Evolutionary conservation across 2,888 invertebrate species (phyloP).

Genomic region (Macrophya alboannulata): DNA sequence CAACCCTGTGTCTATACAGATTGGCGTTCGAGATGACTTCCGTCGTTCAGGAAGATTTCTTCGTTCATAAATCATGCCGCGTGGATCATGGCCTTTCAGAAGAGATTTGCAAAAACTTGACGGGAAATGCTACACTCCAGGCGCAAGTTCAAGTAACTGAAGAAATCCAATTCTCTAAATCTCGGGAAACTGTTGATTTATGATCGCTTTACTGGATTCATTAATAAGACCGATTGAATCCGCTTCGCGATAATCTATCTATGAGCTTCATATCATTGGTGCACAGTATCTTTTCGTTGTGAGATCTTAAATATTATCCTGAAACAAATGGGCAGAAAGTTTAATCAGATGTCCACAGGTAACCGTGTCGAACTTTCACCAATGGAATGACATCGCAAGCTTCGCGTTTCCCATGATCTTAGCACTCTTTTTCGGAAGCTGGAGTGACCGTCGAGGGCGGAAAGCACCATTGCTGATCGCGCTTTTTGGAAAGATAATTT

Average conservation of each 20-base stretch:
- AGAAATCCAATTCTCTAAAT: constrained; percentile 57
- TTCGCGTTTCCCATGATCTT: constrained; percentile 89
- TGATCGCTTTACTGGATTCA: too few relatives aligned
- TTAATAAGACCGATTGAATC: too few relatives aligned
- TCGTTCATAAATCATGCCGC: constrained; percentile 89
- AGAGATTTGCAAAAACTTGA: constrained; percentile 86
- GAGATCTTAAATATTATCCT: too few relatives aligned
- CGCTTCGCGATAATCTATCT: too few relatives aligned
- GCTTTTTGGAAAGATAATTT: constrained; percentile 88
- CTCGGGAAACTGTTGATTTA: background rate
- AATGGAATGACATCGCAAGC: constrained; percentile 89
- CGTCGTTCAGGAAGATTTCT: constrained; percentile 91
- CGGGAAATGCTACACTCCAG: constrained; percentile 83
- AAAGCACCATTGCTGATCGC: constrained; percentile 89
- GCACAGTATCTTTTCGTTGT: too few relatives aligned
- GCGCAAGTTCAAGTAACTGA: constrained; percentile 84
- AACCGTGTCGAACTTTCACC: constrained; percentile 83
- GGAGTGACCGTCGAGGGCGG: constrained; percentile 90
- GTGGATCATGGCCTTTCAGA: constrained; percentile 87
- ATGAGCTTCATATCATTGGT: too few relatives aligned
- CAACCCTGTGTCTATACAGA: constrained; percentile 94
- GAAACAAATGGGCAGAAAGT: background rate
- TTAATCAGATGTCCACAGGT: constrained; percentile 78
- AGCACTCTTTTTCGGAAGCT: constrained; percentile 91
- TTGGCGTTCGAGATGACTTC: constrained; percentile 92